These are phyloP conservation scores for Bolborhynchus lineola DNA, from an alignment of 2,113 vertebrate genomes.

Conservation along the genomic window DNA sequence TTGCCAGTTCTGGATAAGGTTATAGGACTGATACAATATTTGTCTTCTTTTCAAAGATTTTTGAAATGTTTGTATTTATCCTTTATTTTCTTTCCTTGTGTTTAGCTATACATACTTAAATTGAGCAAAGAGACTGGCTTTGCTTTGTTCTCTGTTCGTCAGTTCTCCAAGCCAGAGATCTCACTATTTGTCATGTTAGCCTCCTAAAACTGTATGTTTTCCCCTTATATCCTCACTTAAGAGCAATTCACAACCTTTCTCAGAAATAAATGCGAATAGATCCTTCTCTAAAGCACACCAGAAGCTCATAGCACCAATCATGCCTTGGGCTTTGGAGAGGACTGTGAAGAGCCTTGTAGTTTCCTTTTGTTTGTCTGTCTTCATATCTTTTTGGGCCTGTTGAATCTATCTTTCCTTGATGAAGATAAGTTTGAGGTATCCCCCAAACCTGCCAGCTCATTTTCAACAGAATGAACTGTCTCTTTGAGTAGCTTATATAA, in stretches of 20 bases:
- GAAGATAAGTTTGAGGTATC: neutral
- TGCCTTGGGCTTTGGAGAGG: neutral
- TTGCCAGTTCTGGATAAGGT: neutral
- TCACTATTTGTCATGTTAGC: neutral
- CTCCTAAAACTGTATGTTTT: neutral
- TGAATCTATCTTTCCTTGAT: neutral
- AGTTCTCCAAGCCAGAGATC: neutral
- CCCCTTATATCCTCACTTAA: neutral
- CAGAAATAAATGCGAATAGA: neutral
- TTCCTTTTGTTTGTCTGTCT: neutral
- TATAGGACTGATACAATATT: neutral
- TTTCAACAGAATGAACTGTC: constrained; percentile 4
- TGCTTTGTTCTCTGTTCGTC: neutral
- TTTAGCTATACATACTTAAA: neutral
- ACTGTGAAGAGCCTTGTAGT: neutral
- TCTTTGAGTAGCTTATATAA: neutral
- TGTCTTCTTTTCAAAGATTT: neutral
- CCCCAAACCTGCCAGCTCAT: neutral
- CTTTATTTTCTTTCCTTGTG: neutral
- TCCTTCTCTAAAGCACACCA: neutral
- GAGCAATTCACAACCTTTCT: neutral
- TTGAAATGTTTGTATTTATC: neutral
- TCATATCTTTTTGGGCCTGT: neutral
- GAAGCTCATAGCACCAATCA: neutral
- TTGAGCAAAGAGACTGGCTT: neutral